Evolutionary conservation across 1,140 invertebrate species (phyloP), one percentile per base, ranked within the genome.

Genomic region (Orchesella cincta): DNA sequence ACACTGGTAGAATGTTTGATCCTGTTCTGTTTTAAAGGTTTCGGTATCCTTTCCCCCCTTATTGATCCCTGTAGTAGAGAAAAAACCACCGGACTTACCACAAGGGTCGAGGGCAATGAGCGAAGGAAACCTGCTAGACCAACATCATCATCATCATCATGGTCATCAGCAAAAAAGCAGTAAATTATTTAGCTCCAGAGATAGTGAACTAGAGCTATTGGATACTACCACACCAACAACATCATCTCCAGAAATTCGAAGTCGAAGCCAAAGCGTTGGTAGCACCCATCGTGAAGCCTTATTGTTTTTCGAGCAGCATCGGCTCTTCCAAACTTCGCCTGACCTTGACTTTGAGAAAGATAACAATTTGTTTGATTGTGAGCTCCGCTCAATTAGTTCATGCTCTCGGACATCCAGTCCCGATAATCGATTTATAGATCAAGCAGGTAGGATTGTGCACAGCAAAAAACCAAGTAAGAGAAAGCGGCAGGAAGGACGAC

Each of bases 181-280:
- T 3, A 67, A 29, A 67, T 67, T 67, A 31, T 67, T 67, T 12
- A 31, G 26, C 8, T 67, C 62, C 2, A 67, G 31, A 33, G 62
- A 67, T 31, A 67, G 62, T 67, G 62, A 67, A 33, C n/a, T 67
- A 29, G 62, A 67, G 62, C 62, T 67, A 12, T 33, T 67, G 14
- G 62, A 33, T 29, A 46, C 39, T 12, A 20, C 39, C 20, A 67
- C 62, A 31, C 12, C 12, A 3, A 23, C 3, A 67, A 67, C 62
- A 29, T 31, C 71, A 2, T 73, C 71, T 31, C 39, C 71, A 23
- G 35, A 36, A 51, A 26, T 51, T 46, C 31, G 71, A 73, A 73
- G 71, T 73, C 71, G 71, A 36, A 73, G 71, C 46, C 71, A 73
- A 46, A 73, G 71, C 46, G 71, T 51, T 3, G 71, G 71, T 28